phyloP scores from a whole-genome alignment of 1,140 invertebrate species.

The Panagrolaimus sp. region DNA sequence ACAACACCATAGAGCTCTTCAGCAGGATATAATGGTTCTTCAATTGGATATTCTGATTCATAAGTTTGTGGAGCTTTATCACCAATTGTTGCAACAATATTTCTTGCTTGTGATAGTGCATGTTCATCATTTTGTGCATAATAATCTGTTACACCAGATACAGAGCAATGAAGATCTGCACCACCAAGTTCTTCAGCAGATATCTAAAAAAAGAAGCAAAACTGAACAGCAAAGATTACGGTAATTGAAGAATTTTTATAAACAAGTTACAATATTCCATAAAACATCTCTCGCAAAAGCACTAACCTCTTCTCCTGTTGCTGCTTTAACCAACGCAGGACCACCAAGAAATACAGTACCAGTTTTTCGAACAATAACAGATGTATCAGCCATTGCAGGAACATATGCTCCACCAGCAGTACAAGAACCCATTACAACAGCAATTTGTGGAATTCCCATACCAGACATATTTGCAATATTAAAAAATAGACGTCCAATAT shows the following conservation, averaged over 20 bases:
- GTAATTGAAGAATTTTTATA: no score
- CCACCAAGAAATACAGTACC: conserved; percentile 94
- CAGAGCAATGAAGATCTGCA: conserved; percentile 83
- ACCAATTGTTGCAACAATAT: conserved; percentile 63
- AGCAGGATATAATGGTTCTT: conserved; percentile 71
- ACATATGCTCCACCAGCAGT: conserved; percentile 96
- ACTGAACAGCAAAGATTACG: no score
- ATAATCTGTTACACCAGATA: conserved; percentile 89
- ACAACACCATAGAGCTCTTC: conserved; percentile 93
- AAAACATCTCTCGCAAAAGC: no score
- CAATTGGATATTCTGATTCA: conserved; percentile 46
- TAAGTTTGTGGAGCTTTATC: conserved; percentile 25
- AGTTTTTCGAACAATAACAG: conserved; percentile 82
- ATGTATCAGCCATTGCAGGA: conserved; percentile 89
- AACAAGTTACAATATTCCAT: no score
- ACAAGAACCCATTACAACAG: conserved; percentile 91
- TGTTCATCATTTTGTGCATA: conserved; percentile 84
- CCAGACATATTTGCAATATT: conserved; percentile 92
- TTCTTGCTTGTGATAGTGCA: conserved; percentile 74
- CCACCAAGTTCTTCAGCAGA: conserved; percentile 88
- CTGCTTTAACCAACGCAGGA: conserved; percentile 85
- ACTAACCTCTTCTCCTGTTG: conserved; percentile 75
- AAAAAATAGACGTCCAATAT: conserved; percentile 91
- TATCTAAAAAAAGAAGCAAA: conserved; percentile 58
- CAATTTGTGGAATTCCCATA: conserved; percentile 80